These are phyloP conservation scores for Engraulis encrasicolus DNA, from an alignment of 2,113 vertebrate genomes.

Conservation along the genomic window DNA sequence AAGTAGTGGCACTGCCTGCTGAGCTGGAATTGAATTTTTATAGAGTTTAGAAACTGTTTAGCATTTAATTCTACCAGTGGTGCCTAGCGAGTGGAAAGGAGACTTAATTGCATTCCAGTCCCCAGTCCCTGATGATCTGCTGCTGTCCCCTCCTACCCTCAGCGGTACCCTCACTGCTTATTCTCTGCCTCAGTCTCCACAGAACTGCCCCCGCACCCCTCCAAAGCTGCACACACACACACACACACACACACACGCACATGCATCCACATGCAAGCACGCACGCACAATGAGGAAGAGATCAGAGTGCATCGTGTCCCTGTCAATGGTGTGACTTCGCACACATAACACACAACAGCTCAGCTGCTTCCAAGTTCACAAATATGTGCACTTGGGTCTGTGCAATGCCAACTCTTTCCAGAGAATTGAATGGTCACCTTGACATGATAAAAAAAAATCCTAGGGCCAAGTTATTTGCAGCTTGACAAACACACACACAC, in stretches of 20 bases:
- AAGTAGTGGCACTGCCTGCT: conserved; percentile 18
- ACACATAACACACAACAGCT: not conserved
- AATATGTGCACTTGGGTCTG: not conserved
- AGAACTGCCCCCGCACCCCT: too few species aligned
- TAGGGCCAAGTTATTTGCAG: not conserved
- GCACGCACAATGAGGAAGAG: not conserved
- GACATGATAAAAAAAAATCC: not conserved
- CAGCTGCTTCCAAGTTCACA: not conserved
- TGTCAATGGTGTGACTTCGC: not conserved
- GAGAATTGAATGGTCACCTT: not conserved
- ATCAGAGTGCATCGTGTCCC: not conserved
- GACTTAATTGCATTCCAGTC: conserved; percentile 39
- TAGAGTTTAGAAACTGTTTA: conserved; percentile 34
- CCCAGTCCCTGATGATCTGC: conserved; percentile 31
- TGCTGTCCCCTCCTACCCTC: conserved; percentile 7
- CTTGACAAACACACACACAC: too few species aligned
- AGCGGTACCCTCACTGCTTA: not conserved
- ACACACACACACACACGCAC: conserved; percentile 5
- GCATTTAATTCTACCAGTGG: conserved; percentile 37
- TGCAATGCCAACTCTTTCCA: not conserved
- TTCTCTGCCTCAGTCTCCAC: not conserved
- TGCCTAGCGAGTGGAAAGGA: conserved; percentile 42
- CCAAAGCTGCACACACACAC: not conserved
- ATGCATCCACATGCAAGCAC: too few species aligned
- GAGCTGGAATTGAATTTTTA: conserved; percentile 42